Base-by-base conservation (phyloP, 2,888 invertebrate species). In the Eurytoma californica region DNA sequence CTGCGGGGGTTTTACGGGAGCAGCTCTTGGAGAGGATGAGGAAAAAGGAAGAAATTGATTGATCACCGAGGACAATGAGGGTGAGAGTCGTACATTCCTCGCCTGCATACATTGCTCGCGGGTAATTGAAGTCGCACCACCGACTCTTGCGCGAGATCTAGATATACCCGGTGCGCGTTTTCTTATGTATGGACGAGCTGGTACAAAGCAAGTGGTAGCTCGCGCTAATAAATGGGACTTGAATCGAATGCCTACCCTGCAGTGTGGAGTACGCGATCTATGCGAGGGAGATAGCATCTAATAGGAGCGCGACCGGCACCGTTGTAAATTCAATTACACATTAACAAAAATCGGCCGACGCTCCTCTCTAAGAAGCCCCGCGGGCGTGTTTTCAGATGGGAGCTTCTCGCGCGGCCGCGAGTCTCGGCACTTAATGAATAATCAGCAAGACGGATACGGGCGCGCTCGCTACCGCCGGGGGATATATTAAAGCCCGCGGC, bases 321-420 rank as follows among this genome's bases (percentile, higher is more conserved):
- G 85, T 82, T 84, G 85, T 87, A 87, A 86, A 87, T 88, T 88
- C 87, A 87, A 87, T 88, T 88, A 87, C 84, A 84, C 85, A 87
- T 88, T 87, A 87, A 85, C 85, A 86, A 87, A 87, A 87, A 87
- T 87, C 77, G 78, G 74, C 65, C 28, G 30, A 9, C 49, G 77
- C 60, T 13, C 55, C 47, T 14, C 57, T 28, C 30, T 51, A 72
- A 69, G 66, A 55, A 53, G 55, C 78, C 75, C 67, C 18, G 51
- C 65, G 39, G 81, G 81, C 81, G 66, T 72, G 72, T 79, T 79
- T 73, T 79, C 76, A 39, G 75, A 75, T 74, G 68, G 9, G 68
- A 61, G 49, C 70, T 13, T 67, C 30, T 24, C 58, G 47, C 39
- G 55, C 67, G 47, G 24, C 47, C 49, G 16, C 14, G 30, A 16